Percentiles rank a stretch among this genome's conserved stretches.
Conservation (phyloP, 2,797 vertebrate species). For the Anguilla pacifica region DNA sequence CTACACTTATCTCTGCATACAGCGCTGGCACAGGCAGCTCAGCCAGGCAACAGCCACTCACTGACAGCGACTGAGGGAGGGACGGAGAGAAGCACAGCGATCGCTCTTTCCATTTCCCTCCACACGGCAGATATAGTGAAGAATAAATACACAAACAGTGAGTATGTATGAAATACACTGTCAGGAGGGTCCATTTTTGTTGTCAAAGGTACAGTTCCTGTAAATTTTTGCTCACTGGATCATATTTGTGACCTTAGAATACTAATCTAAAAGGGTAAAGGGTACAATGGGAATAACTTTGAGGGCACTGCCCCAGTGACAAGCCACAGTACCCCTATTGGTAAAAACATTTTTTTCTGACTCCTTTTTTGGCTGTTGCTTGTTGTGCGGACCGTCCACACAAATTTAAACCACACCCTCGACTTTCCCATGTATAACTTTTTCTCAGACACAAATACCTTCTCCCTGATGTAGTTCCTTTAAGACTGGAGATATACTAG, state of each 20-base stretch:
- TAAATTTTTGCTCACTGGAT: too few relatives aligned
- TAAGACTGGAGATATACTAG: neutral
- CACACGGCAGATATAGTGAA: neutral
- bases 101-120: constrained; percentile 7
- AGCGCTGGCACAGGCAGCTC: neutral
- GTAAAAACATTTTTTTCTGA: neutral
- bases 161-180: neutral
- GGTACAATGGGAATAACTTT: too few relatives aligned
- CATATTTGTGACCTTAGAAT: too few relatives aligned
- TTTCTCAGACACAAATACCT: neutral
- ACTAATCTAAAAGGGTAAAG: too few relatives aligned
- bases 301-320: too few relatives aligned
- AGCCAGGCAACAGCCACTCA: neutral
- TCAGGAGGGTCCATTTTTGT: too few relatives aligned
- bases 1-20: neutral
- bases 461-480: neutral
- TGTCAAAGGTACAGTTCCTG: too few relatives aligned
- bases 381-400: neutral
- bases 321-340: too few relatives aligned
- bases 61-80: neutral
- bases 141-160: neutral
- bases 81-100: constrained; percentile 29
- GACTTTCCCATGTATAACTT: neutral
- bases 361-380: neutral
- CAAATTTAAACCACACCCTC: neutral